Evolutionary conservation across 2,113 vertebrate genomes (phyloP).

Genomic region (Etheostoma cragini): DNA sequence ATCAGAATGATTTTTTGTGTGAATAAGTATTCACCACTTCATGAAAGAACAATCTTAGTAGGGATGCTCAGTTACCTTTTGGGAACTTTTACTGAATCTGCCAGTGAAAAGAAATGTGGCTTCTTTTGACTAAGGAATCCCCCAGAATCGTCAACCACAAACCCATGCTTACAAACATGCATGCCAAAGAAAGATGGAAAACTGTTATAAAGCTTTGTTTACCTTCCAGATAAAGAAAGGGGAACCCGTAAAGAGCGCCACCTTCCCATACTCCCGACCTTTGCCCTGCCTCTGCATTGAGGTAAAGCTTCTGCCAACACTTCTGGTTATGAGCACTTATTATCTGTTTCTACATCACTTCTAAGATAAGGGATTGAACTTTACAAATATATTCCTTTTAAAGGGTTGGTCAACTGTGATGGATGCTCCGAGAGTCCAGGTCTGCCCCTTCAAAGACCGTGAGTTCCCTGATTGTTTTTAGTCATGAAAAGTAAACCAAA

Average conservation of each 20-base stretch:
- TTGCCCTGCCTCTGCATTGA: conserved; percentile 92
- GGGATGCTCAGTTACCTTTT: background rate
- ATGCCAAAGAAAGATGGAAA: background rate
- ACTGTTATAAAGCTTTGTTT: conserved; percentile 10
- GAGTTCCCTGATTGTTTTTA: conserved; percentile 69
- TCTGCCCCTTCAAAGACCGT: conserved; percentile 91
- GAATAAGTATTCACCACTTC: too few species aligned
- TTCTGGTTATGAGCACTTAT: background rate
- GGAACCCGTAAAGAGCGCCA: conserved; percentile 75
- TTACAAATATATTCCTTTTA: conserved; percentile 28
- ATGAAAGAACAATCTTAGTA: background rate
- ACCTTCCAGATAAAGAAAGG: conserved; percentile 86
- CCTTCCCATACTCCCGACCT: conserved; percentile 81
- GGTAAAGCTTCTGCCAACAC: conserved; percentile 74
- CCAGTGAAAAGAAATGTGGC: background rate
- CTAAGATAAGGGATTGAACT: background rate
- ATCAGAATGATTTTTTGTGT: background rate
- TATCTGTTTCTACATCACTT: background rate
- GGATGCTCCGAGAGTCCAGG: conserved; percentile 87
- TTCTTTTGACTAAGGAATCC: background rate
- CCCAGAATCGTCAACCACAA: background rate
- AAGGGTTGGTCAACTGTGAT: conserved; percentile 89
- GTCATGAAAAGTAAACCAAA: background rate
- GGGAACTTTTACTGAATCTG: background rate
- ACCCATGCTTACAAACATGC: background rate